phyloP scores from a whole-genome alignment of 2,888 invertebrate genomes.

The Vanessa cardui region DNA sequence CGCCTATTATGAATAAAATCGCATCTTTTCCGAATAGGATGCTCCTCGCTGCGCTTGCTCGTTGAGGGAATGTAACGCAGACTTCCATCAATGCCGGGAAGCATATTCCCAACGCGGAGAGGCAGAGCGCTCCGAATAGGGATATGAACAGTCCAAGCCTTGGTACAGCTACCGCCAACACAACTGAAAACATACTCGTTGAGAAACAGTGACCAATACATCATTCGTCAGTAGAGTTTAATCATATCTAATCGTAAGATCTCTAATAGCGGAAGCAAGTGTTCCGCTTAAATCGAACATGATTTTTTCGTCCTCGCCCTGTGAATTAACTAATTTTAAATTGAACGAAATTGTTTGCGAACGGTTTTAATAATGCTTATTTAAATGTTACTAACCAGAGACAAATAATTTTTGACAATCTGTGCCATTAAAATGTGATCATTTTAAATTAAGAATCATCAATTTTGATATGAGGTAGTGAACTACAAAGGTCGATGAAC shows the following conservation, averaged over 20 bases:
- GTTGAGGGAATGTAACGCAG: slow-evolving; percentile 82
- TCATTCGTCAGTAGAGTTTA: not conserved
- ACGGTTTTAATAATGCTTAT: too few species aligned
- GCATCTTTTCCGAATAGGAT: slow-evolving; percentile 73
- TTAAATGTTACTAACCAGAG: too few species aligned
- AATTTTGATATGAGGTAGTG: too few species aligned
- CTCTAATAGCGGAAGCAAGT: too few species aligned
- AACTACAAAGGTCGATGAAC: too few species aligned
- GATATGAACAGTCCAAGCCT: slow-evolving; percentile 91
- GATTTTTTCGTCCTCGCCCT: too few species aligned
- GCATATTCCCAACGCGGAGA: slow-evolving; percentile 93
- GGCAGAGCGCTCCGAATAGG: slow-evolving; percentile 92
- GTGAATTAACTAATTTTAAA: too few species aligned
- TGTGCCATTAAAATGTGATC: too few species aligned
- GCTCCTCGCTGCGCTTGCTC: slow-evolving; percentile 65
- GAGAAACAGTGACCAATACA: slow-evolving; percentile 1
- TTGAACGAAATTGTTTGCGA: too few species aligned
- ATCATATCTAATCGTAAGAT: too few species aligned
- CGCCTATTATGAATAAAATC: slow-evolving; percentile 82
- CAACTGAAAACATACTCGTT: slow-evolving; percentile 80
- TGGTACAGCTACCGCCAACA: slow-evolving; percentile 89
- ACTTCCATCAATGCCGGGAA: slow-evolving; percentile 88
- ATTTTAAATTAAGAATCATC: too few species aligned
- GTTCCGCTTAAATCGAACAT: not conserved
- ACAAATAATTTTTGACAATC: too few species aligned